Conservation (phyloP, 2,797 vertebrate genomes). For the Argya squamiceps region DNA sequence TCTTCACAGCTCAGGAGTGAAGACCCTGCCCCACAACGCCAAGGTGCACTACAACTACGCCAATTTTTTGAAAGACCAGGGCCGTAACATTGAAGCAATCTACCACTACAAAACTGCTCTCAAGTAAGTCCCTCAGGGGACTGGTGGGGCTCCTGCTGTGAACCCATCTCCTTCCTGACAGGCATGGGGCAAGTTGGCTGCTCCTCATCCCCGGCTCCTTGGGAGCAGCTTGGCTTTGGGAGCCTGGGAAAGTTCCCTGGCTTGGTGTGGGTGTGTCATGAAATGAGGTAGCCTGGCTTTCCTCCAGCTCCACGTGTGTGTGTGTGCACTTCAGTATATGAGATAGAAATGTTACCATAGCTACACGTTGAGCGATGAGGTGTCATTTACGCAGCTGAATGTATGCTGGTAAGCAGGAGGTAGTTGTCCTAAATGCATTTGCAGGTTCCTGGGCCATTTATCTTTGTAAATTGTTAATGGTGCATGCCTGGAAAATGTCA, state of each 20-base stretch:
- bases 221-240: background rate
- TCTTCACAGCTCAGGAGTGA: constrained; percentile 88
- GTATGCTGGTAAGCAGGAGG: constrained; percentile 6
- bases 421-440: constrained; percentile 52
- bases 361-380: background rate
- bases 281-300: background rate
- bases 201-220: background rate
- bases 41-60: constrained; percentile 99
- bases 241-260: background rate
- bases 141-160: background rate
- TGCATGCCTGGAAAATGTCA: constrained; percentile 23
- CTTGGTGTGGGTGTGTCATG: background rate
- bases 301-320: background rate
- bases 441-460: constrained; percentile 25
- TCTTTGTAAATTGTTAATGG: constrained; percentile 49
- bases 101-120: constrained; percentile 93
- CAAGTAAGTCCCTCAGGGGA: constrained; percentile 76
- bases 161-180: background rate
- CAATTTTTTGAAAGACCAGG: constrained; percentile 94
- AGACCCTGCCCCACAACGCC: constrained; percentile 94
- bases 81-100: constrained; percentile 87
- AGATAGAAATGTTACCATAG: constrained; percentile 44
- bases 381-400: background rate
- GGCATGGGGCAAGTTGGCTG: rapidly evolving
- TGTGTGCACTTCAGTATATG: background rate